These are phyloP conservation scores for Stenoptilia bipunctidactyla DNA, from an alignment of 2,888 invertebrate species.

Conservation along the genomic window DNA sequence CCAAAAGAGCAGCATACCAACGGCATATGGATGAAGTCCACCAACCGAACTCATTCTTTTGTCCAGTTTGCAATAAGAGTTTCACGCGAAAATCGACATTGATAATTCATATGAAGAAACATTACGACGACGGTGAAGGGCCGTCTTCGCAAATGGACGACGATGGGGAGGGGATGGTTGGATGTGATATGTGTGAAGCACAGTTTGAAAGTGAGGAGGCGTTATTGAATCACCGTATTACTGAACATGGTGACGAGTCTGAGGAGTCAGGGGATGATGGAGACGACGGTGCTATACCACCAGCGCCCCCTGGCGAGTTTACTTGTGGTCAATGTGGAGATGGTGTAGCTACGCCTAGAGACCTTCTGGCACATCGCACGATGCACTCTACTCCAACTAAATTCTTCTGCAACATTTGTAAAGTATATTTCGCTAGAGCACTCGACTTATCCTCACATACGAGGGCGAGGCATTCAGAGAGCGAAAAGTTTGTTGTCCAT, in stretches of 20 bases:
- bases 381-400: constrained; percentile 65
- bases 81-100: constrained; percentile 75
- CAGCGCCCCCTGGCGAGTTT: constrained; percentile 54
- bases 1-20: constrained; percentile 70
- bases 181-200: constrained; percentile 74
- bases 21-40: constrained; percentile 73
- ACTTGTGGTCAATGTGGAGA: constrained; percentile 69
- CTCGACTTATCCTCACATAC: constrained; percentile 59
- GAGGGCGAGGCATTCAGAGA: constrained; percentile 59
- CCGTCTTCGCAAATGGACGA: constrained; percentile 32
- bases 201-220: constrained; percentile 70
- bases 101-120: constrained; percentile 74
- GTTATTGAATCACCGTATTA: constrained; percentile 68
- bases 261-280: constrained; percentile 52
- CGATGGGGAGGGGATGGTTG: constrained; percentile 47
- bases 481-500: constrained; percentile 51
- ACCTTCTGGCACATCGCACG: constrained; percentile 67
- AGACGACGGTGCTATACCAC: constrained; percentile 20
- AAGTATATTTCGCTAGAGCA: constrained; percentile 59
- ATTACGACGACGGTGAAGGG: constrained; percentile 59
- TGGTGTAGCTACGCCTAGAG: constrained; percentile 64
- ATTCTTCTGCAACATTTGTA: constrained; percentile 73
- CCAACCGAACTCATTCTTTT: constrained; percentile 66
- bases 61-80: constrained; percentile 73
- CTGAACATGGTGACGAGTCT: constrained; percentile 66